These are phyloP conservation scores for Lindbergichthys nudifrons DNA, from an alignment of 2,797 vertebrate genomes.

Conservation along the genomic window DNA sequence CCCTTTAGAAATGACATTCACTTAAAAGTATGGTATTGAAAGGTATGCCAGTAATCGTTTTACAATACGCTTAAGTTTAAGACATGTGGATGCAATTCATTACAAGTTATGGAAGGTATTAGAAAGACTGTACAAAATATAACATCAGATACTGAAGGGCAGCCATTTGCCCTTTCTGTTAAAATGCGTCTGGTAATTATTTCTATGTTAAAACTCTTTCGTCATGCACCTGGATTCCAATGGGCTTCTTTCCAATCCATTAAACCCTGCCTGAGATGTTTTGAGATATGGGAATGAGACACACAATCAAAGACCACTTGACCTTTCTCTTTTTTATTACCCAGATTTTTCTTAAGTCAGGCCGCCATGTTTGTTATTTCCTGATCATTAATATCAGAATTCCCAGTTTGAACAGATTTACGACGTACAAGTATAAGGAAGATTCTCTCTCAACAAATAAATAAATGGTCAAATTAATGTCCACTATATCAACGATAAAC, in stretches of 20 bases:
- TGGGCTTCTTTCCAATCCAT: conserved; percentile 54
- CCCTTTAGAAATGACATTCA: conserved; percentile 59
- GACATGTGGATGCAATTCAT: conserved; percentile 59
- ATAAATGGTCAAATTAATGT: conserved; percentile 74
- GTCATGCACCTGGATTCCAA: conserved; percentile 53
- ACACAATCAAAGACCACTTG: conserved; percentile 58
- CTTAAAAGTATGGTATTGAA: conserved; percentile 20
- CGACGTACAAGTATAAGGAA: conserved; percentile 53
- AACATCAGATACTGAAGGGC: conserved; percentile 51
- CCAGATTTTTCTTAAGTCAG: conserved; percentile 55
- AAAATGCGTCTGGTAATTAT: conserved; percentile 51
- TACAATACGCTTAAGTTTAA: conserved; percentile 39
- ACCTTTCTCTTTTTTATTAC: conserved; percentile 31
- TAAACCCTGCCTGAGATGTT: conserved; percentile 78
- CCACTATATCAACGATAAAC: conserved; percentile 50
- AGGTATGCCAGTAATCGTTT: conserved; percentile 44
- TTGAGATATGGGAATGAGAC: conserved; percentile 75
- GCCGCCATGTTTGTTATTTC: conserved; percentile 67
- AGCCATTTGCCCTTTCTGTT: conserved; percentile 54
- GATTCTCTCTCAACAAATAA: conserved; percentile 74
- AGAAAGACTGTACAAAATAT: conserved; percentile 63
- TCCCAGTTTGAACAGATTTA: conserved; percentile 68
- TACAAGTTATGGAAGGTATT: conserved; percentile 53
- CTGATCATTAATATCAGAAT: conserved; percentile 72
- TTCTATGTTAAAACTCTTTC: conserved; percentile 49